Evolutionary conservation across 2,797 vertebrate genomes (phyloP).

Genomic region (Peromyscus melanophrys): DNA sequence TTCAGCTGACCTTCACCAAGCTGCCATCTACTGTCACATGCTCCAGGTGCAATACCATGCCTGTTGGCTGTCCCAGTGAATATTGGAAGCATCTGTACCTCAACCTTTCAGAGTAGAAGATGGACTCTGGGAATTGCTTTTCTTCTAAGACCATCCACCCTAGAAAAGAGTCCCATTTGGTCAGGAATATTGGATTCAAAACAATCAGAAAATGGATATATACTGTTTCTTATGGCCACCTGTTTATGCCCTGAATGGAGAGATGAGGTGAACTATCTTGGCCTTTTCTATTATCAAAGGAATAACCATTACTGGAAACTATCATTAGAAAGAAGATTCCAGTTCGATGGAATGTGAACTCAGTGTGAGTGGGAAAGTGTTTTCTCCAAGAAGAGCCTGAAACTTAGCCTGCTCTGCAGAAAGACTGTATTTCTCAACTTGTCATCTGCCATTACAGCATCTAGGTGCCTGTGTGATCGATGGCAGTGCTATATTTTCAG

Average conservation of each 20-base stretch:
- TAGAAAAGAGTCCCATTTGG: neutral
- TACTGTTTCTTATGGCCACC: neutral
- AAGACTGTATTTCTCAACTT: constrained; percentile 1
- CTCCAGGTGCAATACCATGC: neutral
- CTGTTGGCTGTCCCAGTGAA: neutral
- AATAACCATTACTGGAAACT: neutral
- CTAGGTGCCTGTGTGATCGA: constrained; percentile 59
- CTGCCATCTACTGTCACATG: neutral
- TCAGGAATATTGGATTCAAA: neutral
- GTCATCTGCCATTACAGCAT: constrained; percentile 52
- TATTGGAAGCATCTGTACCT: neutral
- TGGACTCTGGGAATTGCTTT: neutral
- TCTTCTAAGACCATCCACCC: neutral
- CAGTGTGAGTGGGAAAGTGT: neutral
- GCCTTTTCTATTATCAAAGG: constrained; percentile 43
- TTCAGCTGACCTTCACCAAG: neutral
- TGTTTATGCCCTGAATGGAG: constrained; percentile 11
- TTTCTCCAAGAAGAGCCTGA: constrained; percentile 34
- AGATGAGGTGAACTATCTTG: neutral
- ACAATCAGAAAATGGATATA: neutral
- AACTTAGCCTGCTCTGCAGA: neutral
- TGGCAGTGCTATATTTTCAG: constrained; percentile 43
- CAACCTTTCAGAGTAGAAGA: neutral
- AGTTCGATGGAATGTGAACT: constrained; percentile 16
- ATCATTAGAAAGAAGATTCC: neutral